Evolutionary conservation across 2,113 vertebrate genomes (phyloP).

Genomic region (Tachycineta bicolor): DNA sequence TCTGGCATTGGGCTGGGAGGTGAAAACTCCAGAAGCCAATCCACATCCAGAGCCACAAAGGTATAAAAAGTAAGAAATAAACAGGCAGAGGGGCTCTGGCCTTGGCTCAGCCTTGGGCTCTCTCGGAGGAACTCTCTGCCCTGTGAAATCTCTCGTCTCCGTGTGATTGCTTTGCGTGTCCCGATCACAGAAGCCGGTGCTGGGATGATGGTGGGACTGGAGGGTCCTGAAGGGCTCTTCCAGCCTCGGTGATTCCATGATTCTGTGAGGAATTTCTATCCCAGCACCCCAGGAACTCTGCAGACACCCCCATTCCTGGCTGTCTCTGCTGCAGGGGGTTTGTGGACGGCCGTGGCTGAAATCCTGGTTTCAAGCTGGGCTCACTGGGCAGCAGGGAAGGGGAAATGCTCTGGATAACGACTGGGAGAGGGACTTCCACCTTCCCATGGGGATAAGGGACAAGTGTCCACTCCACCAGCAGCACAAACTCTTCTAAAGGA

Average conservation of each 20-base stretch:
- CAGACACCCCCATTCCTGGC: background rate
- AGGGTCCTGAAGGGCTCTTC: background rate
- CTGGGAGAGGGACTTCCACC: background rate
- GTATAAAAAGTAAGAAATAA: too few relatives aligned
- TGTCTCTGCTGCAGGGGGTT: background rate
- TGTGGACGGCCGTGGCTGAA: rapidly evolving
- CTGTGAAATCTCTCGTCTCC: too few relatives aligned
- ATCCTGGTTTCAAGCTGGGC: background rate
- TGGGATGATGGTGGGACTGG: background rate
- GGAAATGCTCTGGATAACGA: background rate
- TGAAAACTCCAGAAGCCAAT: too few relatives aligned
- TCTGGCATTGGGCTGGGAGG: too few relatives aligned
- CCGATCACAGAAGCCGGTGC: background rate
- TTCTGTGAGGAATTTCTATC: background rate
- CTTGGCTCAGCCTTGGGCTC: too few relatives aligned
- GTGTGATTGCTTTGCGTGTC: too few relatives aligned
- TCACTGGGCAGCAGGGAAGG: background rate
- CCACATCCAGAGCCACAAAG: too few relatives aligned
- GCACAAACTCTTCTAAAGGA: background rate
- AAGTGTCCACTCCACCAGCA: background rate
- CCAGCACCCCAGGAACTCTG: rapidly evolving
- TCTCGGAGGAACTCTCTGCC: too few relatives aligned
- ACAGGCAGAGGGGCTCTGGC: too few relatives aligned
- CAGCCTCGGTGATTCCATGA: rapidly evolving
- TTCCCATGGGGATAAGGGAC: background rate